phyloP scores from a whole-genome alignment of 2,888 invertebrate species.

The Dioctria linearis region DNA sequence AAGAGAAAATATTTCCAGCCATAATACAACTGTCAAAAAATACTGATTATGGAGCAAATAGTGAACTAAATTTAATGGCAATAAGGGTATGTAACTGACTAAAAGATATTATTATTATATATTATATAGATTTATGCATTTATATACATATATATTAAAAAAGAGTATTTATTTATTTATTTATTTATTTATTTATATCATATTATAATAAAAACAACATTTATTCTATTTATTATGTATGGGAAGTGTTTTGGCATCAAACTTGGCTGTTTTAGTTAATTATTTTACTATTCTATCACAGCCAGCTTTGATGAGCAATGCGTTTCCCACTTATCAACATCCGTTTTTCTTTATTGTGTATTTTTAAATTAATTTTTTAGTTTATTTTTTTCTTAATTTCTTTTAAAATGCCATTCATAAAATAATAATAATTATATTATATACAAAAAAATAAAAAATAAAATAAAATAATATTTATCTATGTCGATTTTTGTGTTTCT shows the following conservation, averaged over 20 bases:
- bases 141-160: neutral
- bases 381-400: too few relatives aligned
- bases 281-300: conserved; percentile 68
- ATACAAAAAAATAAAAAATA: too few relatives aligned
- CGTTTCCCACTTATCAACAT: conserved; percentile 60
- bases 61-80: conserved; percentile 46
- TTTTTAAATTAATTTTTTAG: too few relatives aligned
- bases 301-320: conserved; percentile 72
- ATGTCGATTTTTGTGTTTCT: neutral
- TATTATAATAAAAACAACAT: neutral
- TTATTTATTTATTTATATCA: neutral
- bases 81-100: conserved; percentile 49
- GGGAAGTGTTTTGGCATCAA: conserved; percentile 66
- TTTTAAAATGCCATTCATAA: too few relatives aligned
- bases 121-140: neutral
- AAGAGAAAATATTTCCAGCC: conserved; percentile 54
- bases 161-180: neutral
- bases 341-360: neutral
- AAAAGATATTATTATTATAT: neutral
- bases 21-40: conserved; percentile 43
- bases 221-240: neutral
- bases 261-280: conserved; percentile 69
- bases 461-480: too few relatives aligned
- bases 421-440: too few relatives aligned
- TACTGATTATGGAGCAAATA: conserved; percentile 29